Evolutionary conservation across 2,888 invertebrate genomes (phyloP), one percentile per base, ranked within the genome.

Genomic region (Vanessa cardui): DNA sequence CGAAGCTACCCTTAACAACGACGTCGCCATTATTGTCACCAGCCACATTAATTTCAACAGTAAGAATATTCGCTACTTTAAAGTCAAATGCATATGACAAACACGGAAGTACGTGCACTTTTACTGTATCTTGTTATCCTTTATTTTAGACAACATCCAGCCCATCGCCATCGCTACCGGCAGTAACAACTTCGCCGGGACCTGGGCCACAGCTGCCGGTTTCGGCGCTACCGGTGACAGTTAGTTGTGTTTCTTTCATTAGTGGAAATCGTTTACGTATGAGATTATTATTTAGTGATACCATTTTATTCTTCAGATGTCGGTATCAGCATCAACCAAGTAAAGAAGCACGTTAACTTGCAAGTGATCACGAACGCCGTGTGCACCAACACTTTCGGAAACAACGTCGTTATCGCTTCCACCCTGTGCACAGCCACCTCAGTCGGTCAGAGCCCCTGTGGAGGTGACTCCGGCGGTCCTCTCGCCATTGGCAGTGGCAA

Each of bases 261-360:
- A 26, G 26, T 26, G 4, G 1, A 26, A 26, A 26, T 26, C 4
- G 4, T 26, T 26, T 9, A 26, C 46, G n/a, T n/a, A n/a, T n/a
- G n/a, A n/a, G n/a, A n/a, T n/a, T n/a, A n/a, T n/a, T n/a, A n/a
- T n/a, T n/a, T n/a, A n/a, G n/a, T n/a, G n/a, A n/a, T n/a, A n/a
- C n/a, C n/a, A n/a, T n/a, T n/a, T 9, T 12, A 39, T 39, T 39
- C 12, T 2, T 15, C 65, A 69, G 69, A 33, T 52, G 47, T 2
- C 8, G 46, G 39, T 7, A 69, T 65, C 33, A 9, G 50, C 47
- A 33, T 2, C 12, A 44, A 50, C 18, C 69, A 66, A n/a, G n/a
- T n/a, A n/a, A n/a, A n/a, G 21, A 90, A 90, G 73, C 92, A 88
- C 63, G 91, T 92, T 64, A 80, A 81, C 52, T 84, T 94, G 74